Evolutionary conservation across 2,113 vertebrate genomes (phyloP), one percentile per base, ranked within the genome.

Genomic region (Asarcornis scutulata): DNA sequence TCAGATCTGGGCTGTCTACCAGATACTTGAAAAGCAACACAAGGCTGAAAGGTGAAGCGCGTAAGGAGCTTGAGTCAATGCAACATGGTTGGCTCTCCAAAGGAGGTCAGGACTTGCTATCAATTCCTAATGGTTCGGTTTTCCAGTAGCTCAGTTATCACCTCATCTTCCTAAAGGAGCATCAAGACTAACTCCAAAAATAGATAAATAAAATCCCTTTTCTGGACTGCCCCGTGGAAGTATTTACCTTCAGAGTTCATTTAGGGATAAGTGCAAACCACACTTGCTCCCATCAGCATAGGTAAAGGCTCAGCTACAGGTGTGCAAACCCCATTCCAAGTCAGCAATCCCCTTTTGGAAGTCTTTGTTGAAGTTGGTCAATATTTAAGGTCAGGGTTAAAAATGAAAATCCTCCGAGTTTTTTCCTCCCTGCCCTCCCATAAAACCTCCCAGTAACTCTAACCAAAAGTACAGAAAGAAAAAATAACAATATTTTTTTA

Each of bases 381-480:
- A 25, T 79, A 66, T 50, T 38, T 76, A 80, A 68, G 18, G 5
- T 73, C 71, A 68, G 15, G 23, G 52, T 48, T 69, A 83, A 92
- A 90, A 83, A 53, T 29, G 17, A 32, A 79, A 88, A 60, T 56
- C 16, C 25, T 85, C 25, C 1, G 1, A 25, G 17, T 17, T 66
- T 66, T 42, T 27, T 42, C 21, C 17, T 3, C 13, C 13, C 9
- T 1, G 4, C 15, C 11, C 3, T 9, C 6, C 4, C 4, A 3
- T n/a, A 56, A 40, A n/a, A 25, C 9, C 29, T 53, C 48, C 34
- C 60, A 66, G 7, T 63, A 71, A 56, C 17, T 31, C 42, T 55
- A 50, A 80, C 38, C 9, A 87, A 48, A 89, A 74, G 62, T 40
- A 64, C 38, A 26, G 20, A 53, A 86, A 66, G 15, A n/a, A 69